A percentile compares a stretch with the other conserved stretches of the same genome.
These are phyloP conservation scores for Stigmatopora nigra DNA, from an alignment of 2,113 vertebrate genomes.

Conservation along the genomic window DNA sequence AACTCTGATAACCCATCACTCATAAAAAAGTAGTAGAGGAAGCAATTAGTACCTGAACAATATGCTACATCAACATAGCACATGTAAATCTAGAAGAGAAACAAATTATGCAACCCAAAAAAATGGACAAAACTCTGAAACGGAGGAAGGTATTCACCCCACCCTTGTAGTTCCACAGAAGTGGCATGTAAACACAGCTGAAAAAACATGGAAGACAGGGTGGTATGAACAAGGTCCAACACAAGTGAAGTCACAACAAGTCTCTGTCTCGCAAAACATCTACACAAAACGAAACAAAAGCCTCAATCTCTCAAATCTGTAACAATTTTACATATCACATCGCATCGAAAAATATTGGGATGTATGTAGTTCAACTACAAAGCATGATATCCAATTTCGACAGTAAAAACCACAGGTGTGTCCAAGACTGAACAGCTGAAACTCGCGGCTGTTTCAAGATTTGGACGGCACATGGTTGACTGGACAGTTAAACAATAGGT, in stretches of 20 bases:
- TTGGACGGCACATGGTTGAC: slow-evolving; percentile 28
- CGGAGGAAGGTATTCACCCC: slow-evolving; percentile 32
- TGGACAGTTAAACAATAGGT: slow-evolving; percentile 51
- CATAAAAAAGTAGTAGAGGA: background rate
- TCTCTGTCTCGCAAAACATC: slow-evolving; percentile 12
- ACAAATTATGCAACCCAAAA: slow-evolving; percentile 31
- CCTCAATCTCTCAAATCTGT: slow-evolving; percentile 3
- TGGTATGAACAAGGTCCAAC: slow-evolving; percentile 18
- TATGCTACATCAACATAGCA: background rate
- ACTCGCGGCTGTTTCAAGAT: slow-evolving; percentile 29
- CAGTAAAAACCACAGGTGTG: slow-evolving; percentile 21
- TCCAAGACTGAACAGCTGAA: slow-evolving; percentile 46
- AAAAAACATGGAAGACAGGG: slow-evolving; percentile 36
- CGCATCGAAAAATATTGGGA: slow-evolving; percentile 1
- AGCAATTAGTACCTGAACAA: background rate
- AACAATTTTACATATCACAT: slow-evolving; percentile 11
- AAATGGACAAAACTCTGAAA: slow-evolving; percentile 30
- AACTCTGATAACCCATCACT: background rate
- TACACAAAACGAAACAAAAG: slow-evolving; percentile 1
- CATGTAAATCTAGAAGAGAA: background rate
- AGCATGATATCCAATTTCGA: slow-evolving; percentile 33
- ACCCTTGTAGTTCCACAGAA: slow-evolving; percentile 29
- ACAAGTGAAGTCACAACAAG: slow-evolving; percentile 27
- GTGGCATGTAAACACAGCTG: slow-evolving; percentile 59
- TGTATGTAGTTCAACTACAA: background rate